Base-by-base conservation (phyloP, 2,797 vertebrate genomes). In the Periparus ater region DNA sequence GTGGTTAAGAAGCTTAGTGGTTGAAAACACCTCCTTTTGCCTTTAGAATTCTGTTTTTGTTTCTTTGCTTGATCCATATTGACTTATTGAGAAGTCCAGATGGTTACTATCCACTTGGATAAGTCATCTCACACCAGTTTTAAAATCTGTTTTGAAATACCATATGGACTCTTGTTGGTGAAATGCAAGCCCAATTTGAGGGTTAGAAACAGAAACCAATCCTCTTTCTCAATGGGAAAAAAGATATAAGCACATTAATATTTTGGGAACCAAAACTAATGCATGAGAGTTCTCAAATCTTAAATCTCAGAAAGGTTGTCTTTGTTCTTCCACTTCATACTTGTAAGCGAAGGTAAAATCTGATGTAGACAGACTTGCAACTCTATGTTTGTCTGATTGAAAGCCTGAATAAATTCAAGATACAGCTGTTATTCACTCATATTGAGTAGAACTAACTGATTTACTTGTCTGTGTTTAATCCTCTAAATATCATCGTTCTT, bases 51-150 rank as follows among this genome's bases (percentile, higher is more conserved):
- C 54, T 76, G 45, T 66, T 63, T 67, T 53, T 76, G 45, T 66
- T 80, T 81, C 58, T 6, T 86, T 77, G 19, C 27, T 85, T 60
- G 44, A 77, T 76, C 50, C 16, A 79, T 71, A 73, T 71, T 96
- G 89, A 97, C 96, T 90, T 92, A 72, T 86, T 91, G 72, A 7
- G 70, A 95, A 85, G 73, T 66, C 70, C 80, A 96, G 89, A 96
- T 91, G 77, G 86, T 67, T 73, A 55, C 47, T 67, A 91, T 93
- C 29, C 78, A 85, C 72, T 91, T 89, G 85, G 67, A 81, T 91
- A 96, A 92, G 26, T 85, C 66, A 78, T 55, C 71, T 93, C 40
- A 68, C 10, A 11, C 32, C 84, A 91, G 94, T 80, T 93, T 94
- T 75, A 84, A 95, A 84, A 96, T 95, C 76, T 18, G 2, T 88